phyloP scores from a whole-genome alignment of 2,797 vertebrate genomes.

The Lepus oiostolus region DNA sequence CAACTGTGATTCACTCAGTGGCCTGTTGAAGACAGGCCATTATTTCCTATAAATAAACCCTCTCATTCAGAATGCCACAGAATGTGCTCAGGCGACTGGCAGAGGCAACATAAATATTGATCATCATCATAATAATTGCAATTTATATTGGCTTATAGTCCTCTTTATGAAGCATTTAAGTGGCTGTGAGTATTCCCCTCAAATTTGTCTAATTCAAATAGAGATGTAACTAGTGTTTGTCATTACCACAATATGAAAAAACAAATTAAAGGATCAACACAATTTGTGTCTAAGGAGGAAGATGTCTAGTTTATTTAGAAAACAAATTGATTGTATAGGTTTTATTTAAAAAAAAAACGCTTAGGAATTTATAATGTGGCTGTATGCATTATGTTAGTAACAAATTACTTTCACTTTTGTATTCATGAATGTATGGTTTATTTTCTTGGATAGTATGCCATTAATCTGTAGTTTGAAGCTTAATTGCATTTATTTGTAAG shows the following conservation, averaged over 20 bases:
- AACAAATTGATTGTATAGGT: not conserved
- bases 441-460: not conserved
- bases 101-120: conserved; percentile 68
- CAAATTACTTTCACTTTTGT: conserved; percentile 11
- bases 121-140: conserved; percentile 37
- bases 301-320: not conserved
- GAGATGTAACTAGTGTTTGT: not conserved
- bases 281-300: conserved; percentile 26
- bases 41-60: conserved; percentile 52
- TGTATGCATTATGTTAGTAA: not conserved
- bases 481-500: conserved; percentile 32
- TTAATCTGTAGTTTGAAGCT: not conserved
- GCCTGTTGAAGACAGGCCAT: not conserved
- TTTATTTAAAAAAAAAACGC: not conserved
- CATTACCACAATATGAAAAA: conserved; percentile 52
- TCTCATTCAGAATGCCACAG: conserved; percentile 16
- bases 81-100: not conserved
- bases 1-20: not conserved
- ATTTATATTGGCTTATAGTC: conserved; percentile 51
- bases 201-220: conserved; percentile 60
- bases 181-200: conserved; percentile 37
- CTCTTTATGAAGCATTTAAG: conserved; percentile 57
- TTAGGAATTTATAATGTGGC: conserved; percentile 27
- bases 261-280: conserved; percentile 22
- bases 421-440: not conserved